Base-by-base conservation (phyloP, 2,888 invertebrate species). In the Megamerina dolium region DNA sequence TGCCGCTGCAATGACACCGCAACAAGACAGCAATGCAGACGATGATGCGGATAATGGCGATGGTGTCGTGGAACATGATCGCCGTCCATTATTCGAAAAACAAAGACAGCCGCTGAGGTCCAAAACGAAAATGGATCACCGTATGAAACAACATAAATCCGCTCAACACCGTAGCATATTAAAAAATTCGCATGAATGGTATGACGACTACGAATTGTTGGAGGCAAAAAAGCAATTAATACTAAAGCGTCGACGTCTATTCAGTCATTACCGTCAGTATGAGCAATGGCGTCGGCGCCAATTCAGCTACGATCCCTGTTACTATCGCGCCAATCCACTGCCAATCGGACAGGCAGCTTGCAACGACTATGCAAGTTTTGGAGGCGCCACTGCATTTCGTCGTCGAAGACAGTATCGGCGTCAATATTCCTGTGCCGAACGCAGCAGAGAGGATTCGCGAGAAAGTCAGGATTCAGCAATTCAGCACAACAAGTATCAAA, bases 221-320 rank as follows among this genome's bases (percentile, higher is more conserved):
- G 70, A 70, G 57, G 63, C 68, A 39, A 66, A 64, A 48, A 65
- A 64, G 52, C 67, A 68, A 55, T 52, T 68, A 43, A 68, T 70
- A 37, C 51, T 68, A 53, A 61, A 67, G 3, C 60, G 64, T 9
- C 59, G 69, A 14, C 61, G 69, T 12, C 59, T 70, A 14, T 70
- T 69, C 45, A 70, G 70, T 52, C 70, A 70, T 48, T 66, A 70
- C 50, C 59, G 70, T 18, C 70, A 70, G 49, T 70, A 70, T 45
- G 70, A 70, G 48, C 68, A 68, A 55, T 70, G 70, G 70, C 66
- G 70, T 29, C 61, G 67, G 45, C 64, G 64, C 37, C 70, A 70
- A 52, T 70, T 70, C 49, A 70, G 70, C 57, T 68, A 65, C 47
- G 70, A 70, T 55, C 66, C 68, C 45, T 66, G 67, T 48, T 67